A percentile compares a stretch with the other conserved stretches of the same genome.
Evolutionary conservation across 2,888 invertebrate genomes (phyloP).

Genomic region (Ichneumoninae sp.): DNA sequence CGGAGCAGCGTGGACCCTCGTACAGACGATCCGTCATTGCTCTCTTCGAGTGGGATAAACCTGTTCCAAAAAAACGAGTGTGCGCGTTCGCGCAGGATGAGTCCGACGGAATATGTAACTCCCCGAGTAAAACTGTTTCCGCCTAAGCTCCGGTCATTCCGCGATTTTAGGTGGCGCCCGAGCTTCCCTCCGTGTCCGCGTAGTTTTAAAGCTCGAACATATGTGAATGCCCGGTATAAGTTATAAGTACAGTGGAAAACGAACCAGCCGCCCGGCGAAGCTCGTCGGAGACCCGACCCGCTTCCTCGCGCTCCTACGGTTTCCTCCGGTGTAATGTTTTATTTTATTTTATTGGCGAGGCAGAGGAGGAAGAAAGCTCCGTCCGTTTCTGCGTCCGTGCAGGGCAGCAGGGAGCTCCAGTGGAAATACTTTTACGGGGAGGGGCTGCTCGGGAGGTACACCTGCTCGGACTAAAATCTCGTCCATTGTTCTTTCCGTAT

Average conservation of each 20-base stretch:
- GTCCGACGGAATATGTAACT: conserved; percentile 5
- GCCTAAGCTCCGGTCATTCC: conserved; percentile 48
- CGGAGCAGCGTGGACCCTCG: neutral
- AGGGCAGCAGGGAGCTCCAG: conserved; percentile 28
- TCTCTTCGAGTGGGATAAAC: neutral
- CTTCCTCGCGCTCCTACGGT: conserved; percentile 42
- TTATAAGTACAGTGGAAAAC: conserved; percentile 11
- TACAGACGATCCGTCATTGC: neutral
- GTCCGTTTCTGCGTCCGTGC: conserved; percentile 41
- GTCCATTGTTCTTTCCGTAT: conserved; percentile 63
- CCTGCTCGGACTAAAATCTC: conserved; percentile 64
- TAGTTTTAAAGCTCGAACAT: conserved; percentile 51
- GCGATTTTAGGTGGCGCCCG: conserved; percentile 50
- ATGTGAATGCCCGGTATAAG: conserved; percentile 39
- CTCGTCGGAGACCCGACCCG: conserved; percentile 1
- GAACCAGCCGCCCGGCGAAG: conserved; percentile 8
- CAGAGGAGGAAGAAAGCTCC: conserved; percentile 35
- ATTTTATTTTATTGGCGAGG: conserved; percentile 74
- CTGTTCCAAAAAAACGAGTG: neutral
- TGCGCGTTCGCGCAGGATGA: neutral
- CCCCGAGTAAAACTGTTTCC: conserved; percentile 30
- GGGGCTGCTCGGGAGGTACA: conserved; percentile 39
- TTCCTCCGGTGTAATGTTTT: conserved; percentile 67
- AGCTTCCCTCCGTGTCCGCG: neutral
- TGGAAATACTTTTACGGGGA: conserved; percentile 50